Evolutionary conservation across 2,797 vertebrate species (phyloP).

Genomic region (Hemibagrus guttatus): DNA sequence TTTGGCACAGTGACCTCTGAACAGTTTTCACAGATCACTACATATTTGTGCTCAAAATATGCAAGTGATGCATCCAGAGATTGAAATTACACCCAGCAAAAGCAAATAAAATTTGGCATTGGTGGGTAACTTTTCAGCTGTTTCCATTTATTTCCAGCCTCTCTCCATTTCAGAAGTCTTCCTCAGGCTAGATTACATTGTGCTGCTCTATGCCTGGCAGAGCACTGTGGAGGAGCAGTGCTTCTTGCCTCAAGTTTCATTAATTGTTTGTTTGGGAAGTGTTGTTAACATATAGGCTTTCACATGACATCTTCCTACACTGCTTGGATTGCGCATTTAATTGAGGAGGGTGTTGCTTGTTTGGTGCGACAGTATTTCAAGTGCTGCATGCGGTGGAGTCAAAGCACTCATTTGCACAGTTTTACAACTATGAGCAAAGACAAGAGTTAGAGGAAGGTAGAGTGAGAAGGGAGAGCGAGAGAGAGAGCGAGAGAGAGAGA

Average conservation of each 20-base stretch:
- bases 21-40: neutral
- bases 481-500: conserved; percentile 26
- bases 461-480: conserved; percentile 39
- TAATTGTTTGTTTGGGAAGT: conserved; percentile 53
- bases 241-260: conserved; percentile 36
- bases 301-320: conserved; percentile 44
- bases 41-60: neutral
- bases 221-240: conserved; percentile 2
- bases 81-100: neutral
- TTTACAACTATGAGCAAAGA: conserved; percentile 53
- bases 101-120: conserved; percentile 9
- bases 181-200: neutral
- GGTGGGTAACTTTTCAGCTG: neutral
- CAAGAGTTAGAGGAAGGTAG: conserved; percentile 28
- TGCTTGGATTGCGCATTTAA: conserved; percentile 47
- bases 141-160: conserved; percentile 7
- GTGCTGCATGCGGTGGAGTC: conserved; percentile 42
- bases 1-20: neutral
- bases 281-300: conserved; percentile 31
- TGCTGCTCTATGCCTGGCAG: neutral
- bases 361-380: conserved; percentile 46
- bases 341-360: conserved; percentile 45
- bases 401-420: conserved; percentile 52
- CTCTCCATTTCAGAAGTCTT: neutral
- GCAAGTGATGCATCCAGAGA: neutral